A percentile compares a stretch with the other conserved stretches of the same genome.
Conservation (phyloP, 2,888 invertebrate species). For the Ophion obscuratus region DNA sequence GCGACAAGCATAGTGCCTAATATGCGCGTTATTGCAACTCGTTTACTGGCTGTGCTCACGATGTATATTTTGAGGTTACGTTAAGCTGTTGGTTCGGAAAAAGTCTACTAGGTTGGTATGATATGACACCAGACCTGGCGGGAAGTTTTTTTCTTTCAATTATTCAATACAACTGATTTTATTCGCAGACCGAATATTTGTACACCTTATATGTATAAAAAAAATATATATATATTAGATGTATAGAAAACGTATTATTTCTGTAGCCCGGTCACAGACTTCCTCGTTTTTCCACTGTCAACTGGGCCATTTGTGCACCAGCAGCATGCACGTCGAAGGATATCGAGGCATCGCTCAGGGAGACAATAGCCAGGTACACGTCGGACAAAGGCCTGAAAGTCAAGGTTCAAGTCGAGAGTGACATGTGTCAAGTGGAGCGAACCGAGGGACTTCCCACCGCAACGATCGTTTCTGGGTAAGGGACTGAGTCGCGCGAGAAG, state of each 20-base stretch:
- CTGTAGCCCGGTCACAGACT: constrained; percentile 89
- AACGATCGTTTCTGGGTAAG: constrained; percentile 85
- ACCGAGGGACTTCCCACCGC: constrained; percentile 82
- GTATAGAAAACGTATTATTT: neutral
- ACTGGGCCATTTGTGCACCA: constrained; percentile 90
- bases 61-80: too few relatives aligned
- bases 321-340: constrained; percentile 86
- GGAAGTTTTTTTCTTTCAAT: too few relatives aligned
- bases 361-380: constrained; percentile 84
- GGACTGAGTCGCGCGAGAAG: neutral
- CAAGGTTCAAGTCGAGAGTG: constrained; percentile 86
- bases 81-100: too few relatives aligned
- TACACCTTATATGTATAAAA: too few relatives aligned
- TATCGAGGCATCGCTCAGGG: constrained; percentile 86
- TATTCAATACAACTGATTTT: too few relatives aligned
- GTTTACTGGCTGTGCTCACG: too few relatives aligned
- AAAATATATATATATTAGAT: too few relatives aligned
- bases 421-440: constrained; percentile 87
- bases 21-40: too few relatives aligned
- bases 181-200: too few relatives aligned
- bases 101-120: too few relatives aligned
- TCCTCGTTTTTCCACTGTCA: constrained; percentile 88
- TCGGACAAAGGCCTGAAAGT: constrained; percentile 86
- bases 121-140: too few relatives aligned
- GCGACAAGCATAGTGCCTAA: too few relatives aligned